Evolutionary conservation across 2,888 invertebrate species (phyloP).

Genomic region (Ophion ellenae): DNA sequence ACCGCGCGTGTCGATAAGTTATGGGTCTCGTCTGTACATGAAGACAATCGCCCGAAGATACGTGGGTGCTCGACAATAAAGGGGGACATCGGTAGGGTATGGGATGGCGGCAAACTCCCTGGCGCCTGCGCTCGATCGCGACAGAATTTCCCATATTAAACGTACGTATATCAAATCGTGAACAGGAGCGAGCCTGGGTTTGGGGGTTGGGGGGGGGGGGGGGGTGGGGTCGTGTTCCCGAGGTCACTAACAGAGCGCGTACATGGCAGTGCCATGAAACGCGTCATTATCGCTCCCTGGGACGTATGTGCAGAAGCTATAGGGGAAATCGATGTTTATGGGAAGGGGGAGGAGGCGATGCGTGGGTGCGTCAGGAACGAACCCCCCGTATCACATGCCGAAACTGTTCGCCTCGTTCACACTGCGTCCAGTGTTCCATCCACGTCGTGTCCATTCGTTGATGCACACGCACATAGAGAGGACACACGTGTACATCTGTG

Average conservation of each 20-base stretch:
- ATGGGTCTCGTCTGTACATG: slow-evolving; percentile 8
- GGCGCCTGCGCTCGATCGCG: slow-evolving; percentile 32
- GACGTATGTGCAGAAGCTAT: slow-evolving; percentile 27
- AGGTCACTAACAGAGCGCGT: slow-evolving; percentile 59
- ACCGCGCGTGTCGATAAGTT: slow-evolving; percentile 3
- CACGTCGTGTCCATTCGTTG: slow-evolving; percentile 14
- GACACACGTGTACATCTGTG: too few species aligned
- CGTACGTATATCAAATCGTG: slow-evolving; percentile 52
- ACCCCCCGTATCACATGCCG: slow-evolving; percentile 16
- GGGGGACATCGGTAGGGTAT: slow-evolving; percentile 8
- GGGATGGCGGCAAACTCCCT: slow-evolving; percentile 41
- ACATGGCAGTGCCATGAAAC: slow-evolving; percentile 64
- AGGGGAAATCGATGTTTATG: slow-evolving; percentile 65
- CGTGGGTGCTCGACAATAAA: not conserved
- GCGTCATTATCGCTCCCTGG: slow-evolving; percentile 67
- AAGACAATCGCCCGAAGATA: slow-evolving; percentile 13
- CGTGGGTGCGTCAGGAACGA: slow-evolving; percentile 24
- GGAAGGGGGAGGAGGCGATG: not conserved
- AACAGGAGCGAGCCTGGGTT: slow-evolving; percentile 7
- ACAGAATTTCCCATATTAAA: slow-evolving; percentile 64
- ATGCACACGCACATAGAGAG: too few species aligned
- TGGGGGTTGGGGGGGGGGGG: not conserved
- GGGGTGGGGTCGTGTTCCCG: not conserved
- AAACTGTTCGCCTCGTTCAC: slow-evolving; percentile 14
- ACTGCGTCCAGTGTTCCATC: slow-evolving; percentile 19